Evolutionary conservation across 2,797 vertebrate genomes (phyloP), one percentile per base, ranked within the genome.

Genomic region (Rhynchonycteris naso): DNA sequence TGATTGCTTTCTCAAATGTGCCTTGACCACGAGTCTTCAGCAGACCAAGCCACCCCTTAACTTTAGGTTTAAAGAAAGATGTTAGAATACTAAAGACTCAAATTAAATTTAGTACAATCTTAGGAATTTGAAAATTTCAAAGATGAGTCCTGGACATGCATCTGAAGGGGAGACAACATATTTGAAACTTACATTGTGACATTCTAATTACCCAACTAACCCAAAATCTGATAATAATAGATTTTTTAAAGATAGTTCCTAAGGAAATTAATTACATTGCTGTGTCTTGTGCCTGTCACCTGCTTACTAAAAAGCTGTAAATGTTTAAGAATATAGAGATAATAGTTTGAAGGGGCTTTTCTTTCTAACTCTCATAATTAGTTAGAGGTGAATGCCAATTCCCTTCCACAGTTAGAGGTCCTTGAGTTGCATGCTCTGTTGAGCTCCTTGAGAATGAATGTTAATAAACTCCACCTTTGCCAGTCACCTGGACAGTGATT

Each of bases 401-500:
- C 28, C 28, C 28, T 54, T 74, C 30, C 8, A 24, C 22, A 10
- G 8, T 14, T 30, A 69, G n/a, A 65, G 26, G 21, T 21, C 14
- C 26, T 88, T 75, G n/a, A 47, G 18, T 58, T 38, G 38, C 18
- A 56, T 33, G 24, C 11, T 84, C 72, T 81, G 26, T 13, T 80
- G 59, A 92, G 24, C 71, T 83, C 15, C 50, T 10, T 30, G 54
- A 94, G 69, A 16, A 12, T 0, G 4, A 8, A 4, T n/a, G 3
- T 85, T 91, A 66, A 66, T 71, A 58, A 89, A 72, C 16, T 56
- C 81, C 82, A 54, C 81, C 38, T 89, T 89, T 89, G 79, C 69
- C 61, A 35, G 65, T 66, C 61, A 76, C 65, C 63, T 84, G 54
- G 11, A 74, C 28, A 88, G 35, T 82, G 47, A 68, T 35, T 90